Base-by-base conservation (phyloP, 2,888 invertebrate genomes). In the Tenthredo livida region DNA sequence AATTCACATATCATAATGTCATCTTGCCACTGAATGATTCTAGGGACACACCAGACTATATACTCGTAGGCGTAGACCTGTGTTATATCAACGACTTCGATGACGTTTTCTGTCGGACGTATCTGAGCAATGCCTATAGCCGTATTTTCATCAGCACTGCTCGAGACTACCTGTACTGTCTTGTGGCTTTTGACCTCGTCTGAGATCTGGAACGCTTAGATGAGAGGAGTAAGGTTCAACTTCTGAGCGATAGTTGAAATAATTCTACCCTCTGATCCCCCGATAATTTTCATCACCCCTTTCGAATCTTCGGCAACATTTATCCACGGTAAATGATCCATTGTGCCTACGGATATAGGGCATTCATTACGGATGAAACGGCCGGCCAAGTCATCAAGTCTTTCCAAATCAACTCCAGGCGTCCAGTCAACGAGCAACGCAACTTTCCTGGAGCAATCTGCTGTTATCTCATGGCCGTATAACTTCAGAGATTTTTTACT, bases 41-140 rank as follows among this genome's bases (percentile, higher is more conserved):
- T 58, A 1, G 80, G 80, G 9, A 80, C 40, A 17, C 61, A 58
- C 80, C 80, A 80, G 12, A 80, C 61, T 15, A n/a, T 33, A 25
- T 21, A 61, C 4, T 80, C 37, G 6, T 77, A 21, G 7, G 15
- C 17, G 40, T 61, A 80, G 2, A 2, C 2, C 9, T 1, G 33
- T 10, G 80, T 33, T 37, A 12, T 37, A 2, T 33, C 80, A 12
- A 80, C 58, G 21, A 1, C 10, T 0, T 33, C n/a, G 21, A 7
- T 0, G n/a, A 58, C 1, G 0, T 37, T 9, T 12, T 4, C 21
- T 17, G n/a, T 37, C 5, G 33, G 29, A 25, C 80, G 58, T 21
- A 80, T 80, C 6, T 61, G n/a, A n/a, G 4, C 37, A 1, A 80
- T 61, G 10, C 37, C 40, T 15, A 58, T 40, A 37, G 7, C 33